phyloP scores from a whole-genome alignment of 1,140 invertebrate species.

The Meloidogyne chitwoodi region DNA sequence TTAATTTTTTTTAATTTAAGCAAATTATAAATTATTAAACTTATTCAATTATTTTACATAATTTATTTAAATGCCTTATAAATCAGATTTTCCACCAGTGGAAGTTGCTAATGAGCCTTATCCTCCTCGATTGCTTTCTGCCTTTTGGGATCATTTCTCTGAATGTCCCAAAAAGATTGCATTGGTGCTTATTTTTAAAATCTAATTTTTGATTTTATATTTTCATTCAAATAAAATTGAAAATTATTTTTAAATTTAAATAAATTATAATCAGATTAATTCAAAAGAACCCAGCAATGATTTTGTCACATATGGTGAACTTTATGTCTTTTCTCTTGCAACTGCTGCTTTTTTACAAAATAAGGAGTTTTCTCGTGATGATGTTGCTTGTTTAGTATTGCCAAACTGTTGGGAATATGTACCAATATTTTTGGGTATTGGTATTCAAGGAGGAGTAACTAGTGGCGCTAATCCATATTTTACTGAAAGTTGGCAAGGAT shows the following conservation, averaged over 20 bases:
- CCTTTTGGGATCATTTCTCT: constrained; percentile 25
- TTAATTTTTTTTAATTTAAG: background rate
- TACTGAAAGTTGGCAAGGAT: constrained; percentile 35
- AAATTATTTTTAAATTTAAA: background rate
- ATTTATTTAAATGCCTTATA: constrained; percentile 21
- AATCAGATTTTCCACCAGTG: constrained; percentile 35
- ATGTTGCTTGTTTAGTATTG: constrained; percentile 33
- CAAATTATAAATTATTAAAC: no score
- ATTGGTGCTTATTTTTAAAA: constrained; percentile 14
- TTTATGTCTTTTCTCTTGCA: constrained; percentile 33
- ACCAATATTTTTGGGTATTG: constrained; percentile 36
- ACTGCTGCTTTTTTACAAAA: constrained; percentile 37
- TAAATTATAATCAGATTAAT: constrained; percentile 24
- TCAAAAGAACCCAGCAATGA: constrained; percentile 32
- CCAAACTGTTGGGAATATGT: constrained; percentile 46
- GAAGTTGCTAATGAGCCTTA: constrained; percentile 23
- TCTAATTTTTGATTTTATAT: background rate
- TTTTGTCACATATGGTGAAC: constrained; percentile 40
- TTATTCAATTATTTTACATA: background rate
- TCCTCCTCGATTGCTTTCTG: constrained; percentile 10
- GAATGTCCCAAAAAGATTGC: constrained; percentile 23
- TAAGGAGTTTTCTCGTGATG: constrained; percentile 23
- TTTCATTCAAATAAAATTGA: background rate
- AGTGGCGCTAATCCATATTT: constrained; percentile 42
- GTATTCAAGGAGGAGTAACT: constrained; percentile 37